Evolutionary conservation across 2,113 vertebrate genomes (phyloP).

Genomic region (western clawed frog (Xenopus tropicalis)): DNA sequence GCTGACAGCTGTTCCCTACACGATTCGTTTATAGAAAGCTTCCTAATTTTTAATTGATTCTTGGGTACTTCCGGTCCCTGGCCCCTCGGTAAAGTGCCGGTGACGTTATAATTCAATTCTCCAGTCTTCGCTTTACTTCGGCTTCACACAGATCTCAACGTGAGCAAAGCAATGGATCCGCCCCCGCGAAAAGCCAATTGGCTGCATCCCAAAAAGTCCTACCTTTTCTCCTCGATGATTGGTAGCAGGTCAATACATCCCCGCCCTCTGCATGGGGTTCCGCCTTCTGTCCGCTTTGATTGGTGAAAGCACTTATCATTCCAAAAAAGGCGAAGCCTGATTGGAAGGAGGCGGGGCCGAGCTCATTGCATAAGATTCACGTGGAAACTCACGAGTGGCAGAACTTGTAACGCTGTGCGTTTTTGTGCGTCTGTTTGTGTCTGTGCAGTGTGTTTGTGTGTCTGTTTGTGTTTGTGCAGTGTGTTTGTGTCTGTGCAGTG

Average conservation of each 20-base stretch:
- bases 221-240: background rate
- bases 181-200: background rate
- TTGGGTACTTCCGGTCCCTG: background rate
- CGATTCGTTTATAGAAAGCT: no score
- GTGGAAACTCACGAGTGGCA: conserved; percentile 29
- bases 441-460: no score
- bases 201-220: background rate
- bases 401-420: no score
- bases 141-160: conserved; percentile 18
- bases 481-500: no score
- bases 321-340: background rate
- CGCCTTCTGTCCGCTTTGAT: background rate
- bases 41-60: background rate
- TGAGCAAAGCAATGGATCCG: background rate
- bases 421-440: no score
- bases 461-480: no score
- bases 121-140: background rate
- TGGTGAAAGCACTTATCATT: background rate
- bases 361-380: conserved; percentile 36
- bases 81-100: background rate
- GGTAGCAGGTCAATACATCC: background rate
- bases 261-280: background rate
- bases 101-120: background rate
- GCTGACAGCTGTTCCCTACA: no score
- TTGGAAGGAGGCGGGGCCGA: conserved; percentile 8